phyloP scores from a whole-genome alignment of 2,888 invertebrate species.

The Drosophila imparisetae region DNA sequence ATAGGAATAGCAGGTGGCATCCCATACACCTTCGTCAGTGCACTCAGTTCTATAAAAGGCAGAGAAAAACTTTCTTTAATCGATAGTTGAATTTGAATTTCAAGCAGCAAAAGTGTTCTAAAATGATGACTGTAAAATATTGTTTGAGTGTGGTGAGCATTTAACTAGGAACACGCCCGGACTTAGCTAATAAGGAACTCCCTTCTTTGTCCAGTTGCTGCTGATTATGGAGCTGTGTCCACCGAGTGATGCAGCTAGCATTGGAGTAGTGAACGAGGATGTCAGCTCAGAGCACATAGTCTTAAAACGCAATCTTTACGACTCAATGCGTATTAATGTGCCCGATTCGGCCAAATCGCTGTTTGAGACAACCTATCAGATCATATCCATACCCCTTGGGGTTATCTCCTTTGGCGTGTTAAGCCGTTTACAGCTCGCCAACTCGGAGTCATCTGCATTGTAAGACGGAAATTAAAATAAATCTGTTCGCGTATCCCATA shows the following conservation, averaged over 20 bases:
- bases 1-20: conserved; percentile 3
- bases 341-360: not conserved
- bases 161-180: not conserved
- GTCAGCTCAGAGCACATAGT: not conserved
- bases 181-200: not conserved
- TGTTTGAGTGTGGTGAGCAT: conserved; percentile 9
- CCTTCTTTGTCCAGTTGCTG: not conserved
- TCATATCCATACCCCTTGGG: not conserved
- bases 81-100: not conserved
- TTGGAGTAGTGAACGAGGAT: not conserved
- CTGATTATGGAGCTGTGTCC: not conserved
- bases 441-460: not conserved
- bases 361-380: not conserved
- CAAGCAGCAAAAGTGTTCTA: not conserved
- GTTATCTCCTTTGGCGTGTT: not conserved
- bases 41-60: conserved; percentile 16
- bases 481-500: not conserved
- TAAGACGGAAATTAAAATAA: not conserved
- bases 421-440: not conserved
- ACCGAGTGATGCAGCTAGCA: not conserved
- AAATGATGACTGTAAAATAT: conserved; percentile 5
- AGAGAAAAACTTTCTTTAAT: not conserved
- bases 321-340: not conserved
- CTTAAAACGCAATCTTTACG: not conserved
- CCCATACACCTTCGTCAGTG: not conserved